Percentiles rank a stretch among this genome's conserved stretches.
Evolutionary conservation across 2,888 invertebrate genomes (phyloP).

Genomic region (Ophion ventricosus): DNA sequence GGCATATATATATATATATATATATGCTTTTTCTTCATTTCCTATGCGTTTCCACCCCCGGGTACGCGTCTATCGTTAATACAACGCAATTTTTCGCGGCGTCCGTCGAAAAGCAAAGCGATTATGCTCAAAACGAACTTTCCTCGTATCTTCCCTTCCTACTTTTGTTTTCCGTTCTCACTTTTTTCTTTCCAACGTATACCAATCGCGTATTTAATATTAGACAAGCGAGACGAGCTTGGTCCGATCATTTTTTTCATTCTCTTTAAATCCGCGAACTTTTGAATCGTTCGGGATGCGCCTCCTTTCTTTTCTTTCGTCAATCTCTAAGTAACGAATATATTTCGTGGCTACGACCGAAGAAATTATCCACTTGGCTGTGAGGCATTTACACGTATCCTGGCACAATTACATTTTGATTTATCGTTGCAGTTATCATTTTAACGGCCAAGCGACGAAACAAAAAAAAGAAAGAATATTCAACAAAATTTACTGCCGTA

Average conservation of each 20-base stretch:
- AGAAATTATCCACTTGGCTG: constrained; percentile 29
- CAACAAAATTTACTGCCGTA: constrained; percentile 10
- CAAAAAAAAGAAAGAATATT: background rate
- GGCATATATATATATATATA: background rate
- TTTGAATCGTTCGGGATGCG: constrained; percentile 1
- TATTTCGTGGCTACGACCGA: constrained; percentile 25
- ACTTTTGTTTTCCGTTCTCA: background rate
- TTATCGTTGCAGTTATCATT: background rate
- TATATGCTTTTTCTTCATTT: constrained; percentile 14
- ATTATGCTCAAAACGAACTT: constrained; percentile 27
- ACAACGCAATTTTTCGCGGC: background rate
- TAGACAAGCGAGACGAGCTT: constrained; percentile 6
- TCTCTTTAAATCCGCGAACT: constrained; percentile 11
- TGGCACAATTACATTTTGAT: constrained; percentile 52
- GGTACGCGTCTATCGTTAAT: background rate
- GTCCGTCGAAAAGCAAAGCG: constrained; percentile 4
- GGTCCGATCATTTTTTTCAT: background rate
- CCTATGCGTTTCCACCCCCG: background rate
- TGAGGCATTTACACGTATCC: constrained; percentile 60
- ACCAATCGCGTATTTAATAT: background rate
- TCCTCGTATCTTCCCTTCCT: background rate
- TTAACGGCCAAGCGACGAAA: background rate
- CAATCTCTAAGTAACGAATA: constrained; percentile 7
- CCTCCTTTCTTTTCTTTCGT: constrained; percentile 8
- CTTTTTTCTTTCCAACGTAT: background rate